phyloP scores from a whole-genome alignment of 1,140 invertebrate species.

The Orius insidiosus region DNA sequence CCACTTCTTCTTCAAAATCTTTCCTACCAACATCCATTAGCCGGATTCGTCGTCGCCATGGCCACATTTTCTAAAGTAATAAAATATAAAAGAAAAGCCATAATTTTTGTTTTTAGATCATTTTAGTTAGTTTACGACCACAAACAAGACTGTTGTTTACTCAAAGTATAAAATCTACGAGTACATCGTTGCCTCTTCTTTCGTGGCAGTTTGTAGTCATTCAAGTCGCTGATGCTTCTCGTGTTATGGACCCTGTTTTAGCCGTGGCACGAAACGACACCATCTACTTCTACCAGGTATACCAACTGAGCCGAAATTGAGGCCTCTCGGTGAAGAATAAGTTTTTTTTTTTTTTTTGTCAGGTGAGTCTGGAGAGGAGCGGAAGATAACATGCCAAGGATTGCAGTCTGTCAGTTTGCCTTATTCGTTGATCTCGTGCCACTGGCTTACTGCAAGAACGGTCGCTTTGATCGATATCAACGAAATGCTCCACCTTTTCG shows the following conservation, averaged over 20 bases:
- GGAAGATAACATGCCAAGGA: constrained; percentile 13
- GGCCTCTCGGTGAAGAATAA: constrained; percentile 12
- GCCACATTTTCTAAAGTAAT: constrained; percentile 74
- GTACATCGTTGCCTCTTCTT: constrained; percentile 60
- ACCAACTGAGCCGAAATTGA: background rate
- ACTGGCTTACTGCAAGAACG: constrained; percentile 78
- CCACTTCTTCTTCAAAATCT: constrained; percentile 55
- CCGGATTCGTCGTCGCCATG: constrained; percentile 67
- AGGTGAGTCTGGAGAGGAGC: constrained; percentile 19
- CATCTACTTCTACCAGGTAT: constrained; percentile 68
- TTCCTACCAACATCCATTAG: constrained; percentile 44
- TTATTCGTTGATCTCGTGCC: constrained; percentile 34
- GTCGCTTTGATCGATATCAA: constrained; percentile 67
- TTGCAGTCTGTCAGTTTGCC: constrained; percentile 22
- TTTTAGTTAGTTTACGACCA: constrained; percentile 70
- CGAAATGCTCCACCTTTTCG: constrained; percentile 74
- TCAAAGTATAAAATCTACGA: constrained; percentile 27
- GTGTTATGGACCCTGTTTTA: constrained; percentile 65
- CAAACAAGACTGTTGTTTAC: constrained; percentile 45
- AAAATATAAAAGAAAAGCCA: background rate
- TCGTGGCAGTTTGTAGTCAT: constrained; percentile 85
- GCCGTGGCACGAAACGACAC: constrained; percentile 66
- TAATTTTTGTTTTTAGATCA: constrained; percentile 34
- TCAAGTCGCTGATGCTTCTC: constrained; percentile 45
- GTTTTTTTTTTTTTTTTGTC: constrained; percentile 3